Base-by-base conservation (phyloP, 2,888 invertebrate genomes). In the Mylabris sibirica region DNA sequence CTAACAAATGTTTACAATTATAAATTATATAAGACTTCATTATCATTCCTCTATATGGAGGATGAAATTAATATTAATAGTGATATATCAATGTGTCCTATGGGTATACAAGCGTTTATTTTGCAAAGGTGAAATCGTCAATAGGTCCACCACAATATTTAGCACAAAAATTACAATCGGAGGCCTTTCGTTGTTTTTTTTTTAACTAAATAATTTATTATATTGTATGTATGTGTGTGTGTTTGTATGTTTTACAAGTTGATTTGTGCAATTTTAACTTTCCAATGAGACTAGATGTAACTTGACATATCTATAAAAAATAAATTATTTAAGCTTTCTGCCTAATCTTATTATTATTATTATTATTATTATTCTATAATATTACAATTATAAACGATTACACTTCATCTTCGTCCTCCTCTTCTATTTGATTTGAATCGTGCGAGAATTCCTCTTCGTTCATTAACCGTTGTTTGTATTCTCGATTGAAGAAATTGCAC, bases 71-170 rank as follows among this genome's bases (percentile, higher is more conserved):
- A 83, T 69, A 72, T 79, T 26, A 79, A 79, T 66, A 78, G 79
- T 64, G 77, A 80, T 66, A 77, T 84, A 68, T 61, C 84, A 0
- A 82, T 89, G 2, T 90, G 90, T 77, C 89, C 89, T 24, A 89
- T 89, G 89, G 88, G 89, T 73, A 83, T 89, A 60, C 84, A 87
- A 67, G 87, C 89, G 0, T 87, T 88, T 49, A 86, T 89, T 67
- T 73, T 84, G 53, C 71, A 67, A 35, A 71, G 69, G 71, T 71
- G 71, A 71, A 71, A 68, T 11, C 49, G 22, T 30, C 24, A 62
- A 62, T 35, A n/a, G 26, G 8, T 30, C 8, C 30, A 30, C 30
- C 30, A 1, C 60, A 63, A 63, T 6, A 59, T 63, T 1, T 24
- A 26, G 59, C 22, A 60, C 60, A 35, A 34, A 34, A 34, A 60